Evolutionary conservation across 2,797 vertebrate genomes (phyloP).

Genomic region (Mareca strepera): DNA sequence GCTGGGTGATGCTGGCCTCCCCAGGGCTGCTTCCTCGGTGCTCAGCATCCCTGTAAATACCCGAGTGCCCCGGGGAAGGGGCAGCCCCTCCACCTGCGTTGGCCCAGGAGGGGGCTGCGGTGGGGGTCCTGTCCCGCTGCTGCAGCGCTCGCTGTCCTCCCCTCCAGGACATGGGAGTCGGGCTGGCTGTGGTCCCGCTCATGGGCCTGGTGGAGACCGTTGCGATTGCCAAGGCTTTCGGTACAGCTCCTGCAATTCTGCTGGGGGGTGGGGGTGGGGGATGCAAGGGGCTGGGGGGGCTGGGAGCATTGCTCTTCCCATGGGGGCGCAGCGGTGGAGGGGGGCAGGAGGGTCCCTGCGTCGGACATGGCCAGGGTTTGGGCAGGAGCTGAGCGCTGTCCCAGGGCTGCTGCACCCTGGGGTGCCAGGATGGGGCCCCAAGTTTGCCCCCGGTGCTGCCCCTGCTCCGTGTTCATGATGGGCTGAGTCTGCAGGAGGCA

Average conservation of each 20-base stretch:
- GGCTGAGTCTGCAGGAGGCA: neutral
- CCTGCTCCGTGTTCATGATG: fast-evolving
- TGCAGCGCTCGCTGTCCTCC: neutral
- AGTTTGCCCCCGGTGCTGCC: neutral
- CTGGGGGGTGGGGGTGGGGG: fast-evolving
- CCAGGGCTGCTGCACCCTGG: fast-evolving
- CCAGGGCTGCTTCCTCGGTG: fast-evolving
- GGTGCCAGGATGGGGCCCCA: neutral
- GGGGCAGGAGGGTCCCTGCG: fast-evolving
- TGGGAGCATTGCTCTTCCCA: neutral
- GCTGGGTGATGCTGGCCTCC: neutral
- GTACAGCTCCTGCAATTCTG: constrained; percentile 68
- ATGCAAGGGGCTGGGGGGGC: neutral
- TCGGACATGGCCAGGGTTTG: neutral
- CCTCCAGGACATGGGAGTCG: constrained; percentile 86
- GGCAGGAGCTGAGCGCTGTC: neutral
- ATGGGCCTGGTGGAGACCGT: constrained; percentile 94
- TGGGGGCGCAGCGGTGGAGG: neutral
- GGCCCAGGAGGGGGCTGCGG: neutral
- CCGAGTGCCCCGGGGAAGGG: neutral
- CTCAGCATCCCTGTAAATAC: neutral
- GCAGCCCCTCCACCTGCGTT: fast-evolving
- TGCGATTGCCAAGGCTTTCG: constrained; percentile 93
- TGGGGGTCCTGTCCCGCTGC: fast-evolving
- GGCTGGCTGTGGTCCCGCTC: constrained; percentile 89